Evolutionary conservation across 2,797 vertebrate genomes (phyloP).

Genomic region (Amblyraja radiata): DNA sequence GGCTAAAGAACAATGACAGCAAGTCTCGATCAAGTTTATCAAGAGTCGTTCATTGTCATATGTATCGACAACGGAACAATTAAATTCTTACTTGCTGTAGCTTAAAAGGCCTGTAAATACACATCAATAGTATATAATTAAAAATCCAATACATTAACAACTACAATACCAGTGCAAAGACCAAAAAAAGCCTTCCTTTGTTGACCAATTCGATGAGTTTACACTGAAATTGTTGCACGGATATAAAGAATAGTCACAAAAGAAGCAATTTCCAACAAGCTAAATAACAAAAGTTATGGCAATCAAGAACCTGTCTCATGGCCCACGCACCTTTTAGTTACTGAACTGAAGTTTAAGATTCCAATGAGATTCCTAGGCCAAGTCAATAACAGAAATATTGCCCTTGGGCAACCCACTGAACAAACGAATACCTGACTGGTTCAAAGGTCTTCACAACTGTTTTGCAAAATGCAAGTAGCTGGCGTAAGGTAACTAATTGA

Average conservation of each 20-base stretch:
- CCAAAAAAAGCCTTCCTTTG: too few species aligned
- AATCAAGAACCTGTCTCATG: not conserved
- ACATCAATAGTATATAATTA: too few species aligned
- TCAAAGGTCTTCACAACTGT: not conserved
- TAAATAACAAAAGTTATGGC: not conserved
- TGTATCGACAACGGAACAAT: too few species aligned
- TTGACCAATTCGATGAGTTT: not conserved
- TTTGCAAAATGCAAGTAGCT: conserved; percentile 19
- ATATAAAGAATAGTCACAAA: not conserved
- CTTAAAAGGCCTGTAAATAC: too few species aligned
- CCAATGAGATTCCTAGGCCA: not conserved
- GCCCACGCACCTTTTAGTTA: not conserved
- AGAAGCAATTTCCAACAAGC: not conserved
- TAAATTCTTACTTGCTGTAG: not conserved
- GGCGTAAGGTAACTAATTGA: not conserved
- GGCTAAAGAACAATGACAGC: not conserved
- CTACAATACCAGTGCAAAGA: too few species aligned
- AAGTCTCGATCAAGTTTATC: too few species aligned
- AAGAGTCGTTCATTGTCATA: too few species aligned
- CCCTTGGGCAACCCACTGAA: not conserved
- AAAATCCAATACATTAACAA: too few species aligned
- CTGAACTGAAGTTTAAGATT: not conserved
- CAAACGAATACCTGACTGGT: not conserved
- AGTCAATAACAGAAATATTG: not conserved
- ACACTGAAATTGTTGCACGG: not conserved